Evolutionary conservation across 2,888 invertebrate genomes (phyloP).

Genomic region (Harmothoe impar): DNA sequence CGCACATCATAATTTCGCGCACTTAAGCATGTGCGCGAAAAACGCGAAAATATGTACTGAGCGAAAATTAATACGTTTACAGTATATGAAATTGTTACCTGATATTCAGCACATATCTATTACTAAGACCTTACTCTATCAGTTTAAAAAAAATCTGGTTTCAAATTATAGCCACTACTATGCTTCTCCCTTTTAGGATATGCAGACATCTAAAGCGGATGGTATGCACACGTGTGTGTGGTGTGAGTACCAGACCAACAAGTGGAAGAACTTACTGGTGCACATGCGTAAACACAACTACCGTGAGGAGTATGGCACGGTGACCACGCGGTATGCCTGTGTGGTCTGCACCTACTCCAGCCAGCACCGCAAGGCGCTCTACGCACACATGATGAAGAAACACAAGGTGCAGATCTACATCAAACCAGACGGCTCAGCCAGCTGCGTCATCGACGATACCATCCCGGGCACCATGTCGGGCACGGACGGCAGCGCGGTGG

Average conservation of each 20-base stretch:
- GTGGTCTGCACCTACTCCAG: conserved; percentile 80
- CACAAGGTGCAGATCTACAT: conserved; percentile 77
- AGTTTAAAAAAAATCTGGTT: no score
- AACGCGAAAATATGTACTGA: no score
- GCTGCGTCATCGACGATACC: conserved; percentile 61
- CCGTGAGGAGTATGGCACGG: conserved; percentile 1
- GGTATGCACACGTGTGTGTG: conserved; percentile 76
- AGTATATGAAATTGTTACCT: no score
- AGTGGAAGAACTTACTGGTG: conserved; percentile 80
- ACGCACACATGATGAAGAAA: conserved; percentile 81
- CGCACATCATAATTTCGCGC: no score
- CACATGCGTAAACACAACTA: conserved; percentile 74
- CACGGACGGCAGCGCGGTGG: conserved; percentile 54
- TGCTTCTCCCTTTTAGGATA: neutral
- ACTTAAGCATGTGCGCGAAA: no score
- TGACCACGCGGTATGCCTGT: conserved; percentile 72
- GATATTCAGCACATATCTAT: no score
- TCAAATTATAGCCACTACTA: no score
- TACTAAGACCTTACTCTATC: no score
- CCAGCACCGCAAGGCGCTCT: conserved; percentile 77
- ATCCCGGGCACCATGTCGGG: conserved; percentile 23
- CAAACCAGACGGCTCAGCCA: conserved; percentile 52
- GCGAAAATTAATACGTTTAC: no score
- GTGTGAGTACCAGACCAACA: conserved; percentile 79
- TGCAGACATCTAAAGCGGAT: conserved; percentile 20